Base-by-base conservation (phyloP, 2,888 invertebrate species). In the Apocheima hispidaria region DNA sequence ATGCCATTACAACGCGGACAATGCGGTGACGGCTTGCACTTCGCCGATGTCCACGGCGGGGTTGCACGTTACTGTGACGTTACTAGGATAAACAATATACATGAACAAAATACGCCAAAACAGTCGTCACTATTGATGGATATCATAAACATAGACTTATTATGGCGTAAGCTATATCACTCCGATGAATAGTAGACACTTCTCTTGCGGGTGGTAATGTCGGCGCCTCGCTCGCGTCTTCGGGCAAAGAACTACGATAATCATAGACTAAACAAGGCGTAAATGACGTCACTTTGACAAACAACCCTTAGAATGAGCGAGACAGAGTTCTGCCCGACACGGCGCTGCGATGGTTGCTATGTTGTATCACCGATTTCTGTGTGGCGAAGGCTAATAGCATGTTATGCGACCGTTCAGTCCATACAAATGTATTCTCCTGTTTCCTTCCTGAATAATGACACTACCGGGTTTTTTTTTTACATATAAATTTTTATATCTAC, bases 61-160 rank as follows among this genome's bases (percentile, higher is more conserved):
- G n/a, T 7, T 58, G 60, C 63, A 23, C 54, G 51, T 26, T 9
- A 4, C 33, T 33, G 33, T n/a, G n/a, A 33, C n/a, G 33, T 33
- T n/a, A 10, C n/a, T 12, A 33, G 4, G 7, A 33, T n/a, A 12
- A n/a, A 33, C 10, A 26, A 12, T 33, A 33, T 33, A 33, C 14
- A 35, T 14, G 35, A 4, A n/a, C 14, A 14, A 6, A n/a, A 4
- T 38, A 10, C 4, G 3, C 4, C 10, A 10, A 33, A 33, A 10
- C 2, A 4, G 18, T 18, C 38, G 18, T 38, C 18, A 38, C 38
- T 38, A 16, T 9, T 16, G 2, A 9, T 38, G 18, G 2, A 38
- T 18, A 18, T 10, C 18, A 6, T 38, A 9, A 33, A 38, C 16
- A 35, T 35, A 14, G 14, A 35, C 14, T 6, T 35, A 35, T 14